These are phyloP conservation scores for Podarcis cretensis DNA, from an alignment of 2,113 vertebrate species.

Conservation along the genomic window DNA sequence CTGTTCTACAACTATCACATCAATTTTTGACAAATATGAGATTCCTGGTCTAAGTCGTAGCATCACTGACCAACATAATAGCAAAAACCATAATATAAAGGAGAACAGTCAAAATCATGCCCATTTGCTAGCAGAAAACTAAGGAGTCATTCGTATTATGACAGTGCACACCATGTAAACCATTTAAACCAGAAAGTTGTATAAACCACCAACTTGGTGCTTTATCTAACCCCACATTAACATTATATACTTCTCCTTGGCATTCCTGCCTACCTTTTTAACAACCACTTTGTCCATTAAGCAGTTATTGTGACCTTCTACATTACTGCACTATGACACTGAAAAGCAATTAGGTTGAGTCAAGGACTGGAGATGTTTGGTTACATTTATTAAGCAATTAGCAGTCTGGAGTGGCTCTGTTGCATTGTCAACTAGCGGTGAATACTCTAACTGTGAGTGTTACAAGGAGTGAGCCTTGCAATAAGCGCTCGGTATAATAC, in stretches of 20 bases:
- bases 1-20: not conserved
- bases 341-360: slow-evolving; percentile 13
- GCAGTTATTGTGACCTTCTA: not conserved
- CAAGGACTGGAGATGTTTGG: slow-evolving; percentile 7
- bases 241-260: not conserved
- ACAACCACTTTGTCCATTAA: slow-evolving; percentile 2
- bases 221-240: not conserved
- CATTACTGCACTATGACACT: not conserved
- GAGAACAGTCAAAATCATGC: not conserved
- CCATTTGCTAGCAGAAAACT: not conserved
- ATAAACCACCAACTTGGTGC: not conserved
- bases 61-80: not conserved
- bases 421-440: not conserved
- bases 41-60: not conserved
- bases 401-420: not conserved
- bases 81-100: not conserved
- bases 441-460: not conserved
- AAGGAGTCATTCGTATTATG: not conserved
- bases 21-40: not conserved
- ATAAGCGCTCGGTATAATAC: not conserved
- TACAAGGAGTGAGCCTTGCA: not conserved
- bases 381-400: slow-evolving; percentile 40
- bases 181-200: not conserved
- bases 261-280: not conserved
- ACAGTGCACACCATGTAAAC: not conserved